Evolutionary conservation across 2,113 vertebrate genomes (phyloP).

Genomic region (Pomatostomus ruficeps): DNA sequence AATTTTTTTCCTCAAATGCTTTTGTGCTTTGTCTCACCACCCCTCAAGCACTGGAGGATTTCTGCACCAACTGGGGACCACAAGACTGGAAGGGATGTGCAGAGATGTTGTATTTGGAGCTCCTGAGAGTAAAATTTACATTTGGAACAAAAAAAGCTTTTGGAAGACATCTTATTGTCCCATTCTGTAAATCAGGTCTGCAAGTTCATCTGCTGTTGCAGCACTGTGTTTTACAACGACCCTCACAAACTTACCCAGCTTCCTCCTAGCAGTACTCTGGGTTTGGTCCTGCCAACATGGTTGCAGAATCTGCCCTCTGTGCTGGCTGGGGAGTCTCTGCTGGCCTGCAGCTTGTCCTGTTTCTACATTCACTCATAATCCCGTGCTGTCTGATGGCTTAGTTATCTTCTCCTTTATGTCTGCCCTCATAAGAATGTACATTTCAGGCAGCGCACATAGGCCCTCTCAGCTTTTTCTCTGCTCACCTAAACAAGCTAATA

Average conservation of each 20-base stretch:
- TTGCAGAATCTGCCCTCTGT: not conserved
- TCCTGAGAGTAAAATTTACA: not conserved
- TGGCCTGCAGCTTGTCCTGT: not conserved
- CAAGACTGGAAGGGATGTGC: not conserved
- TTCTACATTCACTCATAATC: not conserved
- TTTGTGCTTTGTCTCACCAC: not conserved
- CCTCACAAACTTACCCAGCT: not conserved
- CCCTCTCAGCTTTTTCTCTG: not conserved
- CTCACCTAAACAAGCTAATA: slow-evolving; percentile 13
- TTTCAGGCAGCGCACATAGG: not conserved
- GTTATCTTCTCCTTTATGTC: not conserved
- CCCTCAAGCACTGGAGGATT: not conserved
- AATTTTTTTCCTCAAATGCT: not conserved
- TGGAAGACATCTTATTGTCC: not conserved
- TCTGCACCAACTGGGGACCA: not conserved
- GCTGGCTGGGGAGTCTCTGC: not conserved
- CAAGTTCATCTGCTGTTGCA: not conserved
- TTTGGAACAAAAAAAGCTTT: not conserved
- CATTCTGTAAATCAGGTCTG: not conserved
- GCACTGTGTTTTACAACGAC: not conserved
- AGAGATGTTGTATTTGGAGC: not conserved
- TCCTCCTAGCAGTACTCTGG: not conserved
- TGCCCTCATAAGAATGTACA: not conserved
- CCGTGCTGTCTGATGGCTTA: not conserved
- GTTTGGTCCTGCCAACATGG: not conserved